These are phyloP conservation scores for Calliscelio sp. DNA, from an alignment of 2,888 invertebrate species.

Conservation along the genomic window DNA sequence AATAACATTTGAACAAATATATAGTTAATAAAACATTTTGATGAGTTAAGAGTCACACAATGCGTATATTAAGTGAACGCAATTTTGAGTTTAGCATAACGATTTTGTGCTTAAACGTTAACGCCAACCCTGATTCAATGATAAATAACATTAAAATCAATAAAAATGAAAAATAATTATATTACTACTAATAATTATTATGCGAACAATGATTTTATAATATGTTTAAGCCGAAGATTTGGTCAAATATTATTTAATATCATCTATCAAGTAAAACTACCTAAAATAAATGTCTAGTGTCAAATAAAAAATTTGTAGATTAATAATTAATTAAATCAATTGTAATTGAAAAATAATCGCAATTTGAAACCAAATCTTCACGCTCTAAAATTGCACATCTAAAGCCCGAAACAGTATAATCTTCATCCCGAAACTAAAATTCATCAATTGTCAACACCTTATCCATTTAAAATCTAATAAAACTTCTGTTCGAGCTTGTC, in stretches of 20 bases:
- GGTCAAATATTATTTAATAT: constrained; percentile 6
- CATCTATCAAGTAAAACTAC: neutral
- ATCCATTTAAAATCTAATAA: constrained; percentile 48
- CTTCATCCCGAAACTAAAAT: constrained; percentile 51
- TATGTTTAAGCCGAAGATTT: constrained; percentile 38
- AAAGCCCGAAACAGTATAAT: constrained; percentile 43
- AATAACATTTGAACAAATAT: constrained; percentile 2
- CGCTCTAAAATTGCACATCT: constrained; percentile 49
- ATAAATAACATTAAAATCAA: neutral
- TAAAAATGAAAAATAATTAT: constrained; percentile 9
- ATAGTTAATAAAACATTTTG: no score
- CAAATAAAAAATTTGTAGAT: no score
- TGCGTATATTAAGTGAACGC: constrained; percentile 9
- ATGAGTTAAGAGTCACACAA: no score
- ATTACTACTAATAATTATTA: constrained; percentile 19
- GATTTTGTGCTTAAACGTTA: constrained; percentile 1
- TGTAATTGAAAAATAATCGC: no score
- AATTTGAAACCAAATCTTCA: constrained; percentile 17
- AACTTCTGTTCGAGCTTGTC: no score
- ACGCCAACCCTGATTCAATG: constrained; percentile 48
- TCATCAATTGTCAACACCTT: constrained; percentile 24
- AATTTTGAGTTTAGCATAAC: constrained; percentile 12
- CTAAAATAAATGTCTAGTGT: no score
- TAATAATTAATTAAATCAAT: no score
- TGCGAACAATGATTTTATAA: constrained; percentile 40